Percentiles rank a stretch among this genome's conserved stretches.
Conservation (phyloP, 2,113 vertebrate species). For the rabbit (Oryctolagus cuniculus) region mOryCun1.1 NC_091443.1:60602001-60602500, state of each 20-base stretch:
- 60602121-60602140: background rate
- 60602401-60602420: background rate
- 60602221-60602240: background rate
- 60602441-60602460: background rate
- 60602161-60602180: background rate
- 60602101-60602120: background rate
- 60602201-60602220: background rate
- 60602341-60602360: background rate
- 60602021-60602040: background rate
- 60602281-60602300: background rate
- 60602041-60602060: background rate
- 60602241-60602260: background rate
- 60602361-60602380: slow-evolving; percentile 21
- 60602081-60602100: background rate
- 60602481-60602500: background rate
- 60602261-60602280: background rate
- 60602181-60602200: background rate
- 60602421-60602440: background rate
- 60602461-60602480: background rate
- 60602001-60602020: background rate
- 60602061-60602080: background rate
- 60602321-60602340: background rate
- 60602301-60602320: background rate
- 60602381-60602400: background rate
- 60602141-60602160: background rate